Conservation (phyloP, 2,113 vertebrate species). For the Neotoma lepida region DNA sequence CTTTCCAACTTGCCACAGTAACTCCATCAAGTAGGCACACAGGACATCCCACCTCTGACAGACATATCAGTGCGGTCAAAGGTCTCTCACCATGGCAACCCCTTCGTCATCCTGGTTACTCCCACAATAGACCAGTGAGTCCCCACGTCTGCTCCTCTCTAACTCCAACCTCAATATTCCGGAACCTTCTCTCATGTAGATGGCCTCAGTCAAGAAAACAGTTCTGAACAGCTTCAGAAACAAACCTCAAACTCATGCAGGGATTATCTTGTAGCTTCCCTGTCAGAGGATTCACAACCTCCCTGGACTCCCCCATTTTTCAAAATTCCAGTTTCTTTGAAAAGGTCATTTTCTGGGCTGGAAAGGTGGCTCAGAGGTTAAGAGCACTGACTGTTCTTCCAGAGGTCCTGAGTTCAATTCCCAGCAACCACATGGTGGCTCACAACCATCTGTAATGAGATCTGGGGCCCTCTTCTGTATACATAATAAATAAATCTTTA, state of each 20-base stretch:
- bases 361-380: no score
- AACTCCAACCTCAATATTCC: not conserved
- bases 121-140: fast-evolving
- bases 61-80: fast-evolving
- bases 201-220: not conserved
- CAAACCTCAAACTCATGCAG: fast-evolving
- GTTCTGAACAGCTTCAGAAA: not conserved
- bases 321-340: not conserved
- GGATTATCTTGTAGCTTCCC: not conserved
- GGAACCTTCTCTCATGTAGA: conserved; percentile 1
- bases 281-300: not conserved
- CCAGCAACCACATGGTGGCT: no score
- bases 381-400: no score
- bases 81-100: fast-evolving
- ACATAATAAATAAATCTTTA: no score
- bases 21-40: not conserved
- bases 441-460: no score
- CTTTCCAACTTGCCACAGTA: not conserved
- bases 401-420: no score
- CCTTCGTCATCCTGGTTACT: not conserved
- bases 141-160: not conserved
- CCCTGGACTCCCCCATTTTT: not conserved
- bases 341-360: no score
- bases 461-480: no score
- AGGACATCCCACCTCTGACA: not conserved